phyloP scores from a whole-genome alignment of 2,888 invertebrate genomes.

The Ischnus inquisitorius region DNA sequence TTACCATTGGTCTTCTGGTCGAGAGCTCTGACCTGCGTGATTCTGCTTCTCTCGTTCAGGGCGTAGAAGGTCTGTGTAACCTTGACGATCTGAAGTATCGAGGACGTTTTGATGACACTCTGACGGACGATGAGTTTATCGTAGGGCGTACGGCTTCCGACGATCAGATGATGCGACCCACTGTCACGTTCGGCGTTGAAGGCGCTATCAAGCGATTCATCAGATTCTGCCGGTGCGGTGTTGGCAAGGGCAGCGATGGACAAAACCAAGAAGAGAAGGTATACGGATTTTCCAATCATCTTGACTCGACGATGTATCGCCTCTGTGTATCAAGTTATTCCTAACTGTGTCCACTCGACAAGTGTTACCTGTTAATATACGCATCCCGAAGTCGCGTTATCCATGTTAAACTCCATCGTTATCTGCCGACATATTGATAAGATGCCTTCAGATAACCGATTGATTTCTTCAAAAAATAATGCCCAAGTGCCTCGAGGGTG shows the following conservation, averaged over 20 bases:
- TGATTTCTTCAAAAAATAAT: not conserved
- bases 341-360: not conserved
- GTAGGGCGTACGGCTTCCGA: conserved; percentile 74
- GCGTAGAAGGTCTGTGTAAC: conserved; percentile 74
- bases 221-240: not conserved
- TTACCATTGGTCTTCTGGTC: conserved; percentile 85
- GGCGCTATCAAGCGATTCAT: not conserved
- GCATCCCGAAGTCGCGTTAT: not conserved
- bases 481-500: not conserved
- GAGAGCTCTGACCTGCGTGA: conserved; percentile 80
- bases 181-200: not conserved
- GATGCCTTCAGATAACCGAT: not conserved
- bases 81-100: conserved; percentile 74
- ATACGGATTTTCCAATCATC: conserved; percentile 7
- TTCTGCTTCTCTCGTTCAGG: conserved; percentile 76
- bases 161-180: conserved; percentile 74
- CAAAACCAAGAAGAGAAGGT: not conserved
- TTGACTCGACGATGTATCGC: not conserved
- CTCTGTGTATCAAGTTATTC: not conserved
- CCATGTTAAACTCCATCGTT: not conserved
- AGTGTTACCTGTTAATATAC: not conserved
- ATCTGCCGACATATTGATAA: not conserved
- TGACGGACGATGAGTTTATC: conserved; percentile 72
- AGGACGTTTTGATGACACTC: conserved; percentile 75
- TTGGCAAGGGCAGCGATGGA: not conserved